Percentiles rank a stretch among this genome's conserved stretches.
These are phyloP conservation scores for Actenoides hombroni DNA, from an alignment of 2,113 vertebrate genomes.

Conservation along the genomic window DNA sequence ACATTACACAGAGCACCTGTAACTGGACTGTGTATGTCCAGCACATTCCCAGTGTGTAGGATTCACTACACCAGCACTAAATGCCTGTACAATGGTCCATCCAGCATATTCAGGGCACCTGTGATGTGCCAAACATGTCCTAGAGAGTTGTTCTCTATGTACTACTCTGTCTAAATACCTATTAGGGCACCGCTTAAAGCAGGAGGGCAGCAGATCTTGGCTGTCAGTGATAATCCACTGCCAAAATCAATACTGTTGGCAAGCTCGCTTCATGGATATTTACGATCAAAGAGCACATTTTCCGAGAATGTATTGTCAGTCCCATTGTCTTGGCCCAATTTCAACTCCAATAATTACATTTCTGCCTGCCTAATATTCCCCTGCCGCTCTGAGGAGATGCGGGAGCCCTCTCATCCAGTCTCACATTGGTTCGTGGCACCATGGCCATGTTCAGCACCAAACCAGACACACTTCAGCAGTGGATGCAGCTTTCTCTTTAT, in stretches of 20 bases:
- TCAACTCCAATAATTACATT: constrained; percentile 17
- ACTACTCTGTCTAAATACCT: background rate
- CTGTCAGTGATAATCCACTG: constrained; percentile 34
- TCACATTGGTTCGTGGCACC: accelerated
- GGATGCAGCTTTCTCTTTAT: background rate
- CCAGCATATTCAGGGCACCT: background rate
- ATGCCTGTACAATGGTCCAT: background rate
- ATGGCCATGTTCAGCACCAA: background rate
- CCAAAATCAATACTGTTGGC: constrained; percentile 48
- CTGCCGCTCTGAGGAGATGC: background rate
- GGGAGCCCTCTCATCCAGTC: background rate
- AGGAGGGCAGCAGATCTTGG: background rate
- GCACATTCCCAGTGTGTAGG: accelerated
- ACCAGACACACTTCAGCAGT: background rate
- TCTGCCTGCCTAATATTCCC: background rate
- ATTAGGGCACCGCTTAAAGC: background rate
- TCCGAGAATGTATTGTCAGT: constrained; percentile 9
- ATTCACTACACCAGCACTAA: background rate
- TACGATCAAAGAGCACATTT: constrained; percentile 20
- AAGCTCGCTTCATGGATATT: constrained; percentile 39
- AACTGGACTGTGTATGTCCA: background rate
- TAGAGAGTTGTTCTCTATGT: background rate
- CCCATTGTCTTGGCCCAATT: constrained; percentile 12
- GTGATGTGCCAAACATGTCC: background rate
- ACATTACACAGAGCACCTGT: background rate